A percentile compares a stretch with the other conserved stretches of the same genome.
Conservation (phyloP, 2,888 invertebrate species). For the Trichacis sp. region DNA sequence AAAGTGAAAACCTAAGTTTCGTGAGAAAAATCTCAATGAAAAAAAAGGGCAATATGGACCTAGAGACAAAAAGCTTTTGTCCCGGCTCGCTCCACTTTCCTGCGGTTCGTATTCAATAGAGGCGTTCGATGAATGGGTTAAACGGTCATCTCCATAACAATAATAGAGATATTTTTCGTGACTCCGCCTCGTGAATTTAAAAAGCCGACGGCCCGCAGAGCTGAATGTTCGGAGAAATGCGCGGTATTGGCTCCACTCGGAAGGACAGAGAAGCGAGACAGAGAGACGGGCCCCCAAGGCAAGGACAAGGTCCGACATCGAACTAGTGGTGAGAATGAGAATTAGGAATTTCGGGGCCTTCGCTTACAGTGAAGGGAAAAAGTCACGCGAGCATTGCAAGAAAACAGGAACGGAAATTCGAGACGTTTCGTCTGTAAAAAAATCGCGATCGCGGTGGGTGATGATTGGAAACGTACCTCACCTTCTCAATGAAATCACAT, state of each 20-base stretch:
- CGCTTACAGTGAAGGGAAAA: conserved; percentile 38
- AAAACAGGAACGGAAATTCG: conserved; percentile 38
- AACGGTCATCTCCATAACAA: conserved; percentile 62
- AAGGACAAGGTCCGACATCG: conserved; percentile 11
- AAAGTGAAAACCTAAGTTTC: neutral
- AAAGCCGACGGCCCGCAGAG: conserved; percentile 46
- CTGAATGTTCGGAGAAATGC: neutral
- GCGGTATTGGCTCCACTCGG: neutral
- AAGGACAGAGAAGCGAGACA: conserved; percentile 5
- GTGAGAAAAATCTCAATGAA: neutral
- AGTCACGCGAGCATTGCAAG: conserved; percentile 44
- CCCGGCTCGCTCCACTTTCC: conserved; percentile 16
- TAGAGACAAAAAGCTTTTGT: conserved; percentile 23
- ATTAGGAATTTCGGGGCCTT: conserved; percentile 59
- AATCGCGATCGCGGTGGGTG: too few relatives aligned
- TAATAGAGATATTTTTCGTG: conserved; percentile 62
- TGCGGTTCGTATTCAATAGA: conserved; percentile 19
- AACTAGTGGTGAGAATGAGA: conserved; percentile 53
- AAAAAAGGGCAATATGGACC: neutral
- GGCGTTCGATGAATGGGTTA: conserved; percentile 33
- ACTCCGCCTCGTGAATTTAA: conserved; percentile 51
- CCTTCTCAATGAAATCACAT: too few relatives aligned
- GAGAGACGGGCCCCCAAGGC: conserved; percentile 22
- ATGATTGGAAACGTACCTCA: too few relatives aligned
- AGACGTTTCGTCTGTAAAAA: too few relatives aligned